These are phyloP conservation scores for Sula dactylatra DNA, from an alignment of 2,113 vertebrate species.

Conservation along the genomic window DNA sequence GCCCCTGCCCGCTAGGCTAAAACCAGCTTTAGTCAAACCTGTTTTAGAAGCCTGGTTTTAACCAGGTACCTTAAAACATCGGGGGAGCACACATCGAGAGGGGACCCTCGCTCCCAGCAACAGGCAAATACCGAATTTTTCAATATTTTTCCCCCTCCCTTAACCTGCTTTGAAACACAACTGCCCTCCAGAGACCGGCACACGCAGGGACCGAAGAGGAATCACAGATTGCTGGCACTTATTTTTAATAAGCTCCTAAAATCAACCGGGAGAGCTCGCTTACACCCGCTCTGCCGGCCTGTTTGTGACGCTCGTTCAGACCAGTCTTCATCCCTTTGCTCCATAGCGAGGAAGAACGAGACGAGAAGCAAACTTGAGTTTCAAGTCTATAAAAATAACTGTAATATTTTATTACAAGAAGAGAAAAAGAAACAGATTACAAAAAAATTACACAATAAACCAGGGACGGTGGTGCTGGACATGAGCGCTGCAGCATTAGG, in stretches of 20 bases:
- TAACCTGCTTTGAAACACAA: neutral
- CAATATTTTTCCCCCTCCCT: fast-evolving
- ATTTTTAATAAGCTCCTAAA: neutral
- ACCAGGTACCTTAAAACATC: no score
- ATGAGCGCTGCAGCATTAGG: fast-evolving
- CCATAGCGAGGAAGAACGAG: fast-evolving
- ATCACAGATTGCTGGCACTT: neutral
- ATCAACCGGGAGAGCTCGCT: neutral
- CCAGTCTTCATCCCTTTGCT: fast-evolving
- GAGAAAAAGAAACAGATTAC: neutral
- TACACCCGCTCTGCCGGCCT: no score
- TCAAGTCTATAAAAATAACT: slow-evolving; percentile 2
- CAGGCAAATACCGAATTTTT: neutral
- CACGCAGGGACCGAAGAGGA: neutral
- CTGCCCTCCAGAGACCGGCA: neutral
- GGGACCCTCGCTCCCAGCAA: no score
- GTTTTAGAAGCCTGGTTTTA: no score
- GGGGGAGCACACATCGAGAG: no score
- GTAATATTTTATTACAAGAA: neutral
- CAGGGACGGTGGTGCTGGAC: no score
- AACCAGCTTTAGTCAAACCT: no score
- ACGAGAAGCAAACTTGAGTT: neutral
- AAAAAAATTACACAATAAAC: neutral
- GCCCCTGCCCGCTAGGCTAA: no score
- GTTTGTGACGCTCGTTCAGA: neutral